Base-by-base conservation (phyloP, 2,797 vertebrate genomes). In the Prunella strophiata region DNA sequence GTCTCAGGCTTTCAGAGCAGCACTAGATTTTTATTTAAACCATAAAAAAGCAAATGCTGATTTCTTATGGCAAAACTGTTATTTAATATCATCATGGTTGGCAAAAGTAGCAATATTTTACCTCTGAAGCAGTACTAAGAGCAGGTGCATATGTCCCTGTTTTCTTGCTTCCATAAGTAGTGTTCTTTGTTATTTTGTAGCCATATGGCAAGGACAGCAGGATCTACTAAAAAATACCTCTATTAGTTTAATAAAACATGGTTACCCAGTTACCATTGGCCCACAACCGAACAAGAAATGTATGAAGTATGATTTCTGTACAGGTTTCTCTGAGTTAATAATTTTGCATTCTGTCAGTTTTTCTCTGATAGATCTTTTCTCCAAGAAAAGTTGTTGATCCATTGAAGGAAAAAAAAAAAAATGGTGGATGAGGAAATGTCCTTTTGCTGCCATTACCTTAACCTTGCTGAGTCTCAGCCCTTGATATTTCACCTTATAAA, bases 161-260 rank as follows among this genome's bases (percentile, higher is more conserved):
- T 96, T 96, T 93, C 93, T 91, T 92, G 63, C 94, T 91, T 96
- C 63, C 58, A 76, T 89, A 85, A 89, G 75, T 61, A 91, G 17
- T 55, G 84, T 83, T 83, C 48, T 78, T 96, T 81, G 62, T 85
- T 91, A 78, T 94, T 94, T 90, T 76, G 42, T 79, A 94, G 59
- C 95, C 96, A 95, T 95, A 91, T 95, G 94, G 88, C 75, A 96
- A 88, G 65, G 90, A 93, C 88, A 94, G 85, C 66, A 85, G 75
- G 66, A 93, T 85, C 74, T 89, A 81, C 52, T 91, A 57, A 96
- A 95, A 91, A 91, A 67, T 58, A 82, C 16, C 42, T 22, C 55
- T 86, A 75, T 67, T 94, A 77, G 25, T 42, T 94, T 94, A 89
- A 91, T 88, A 89, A 91, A 94, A 68, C 51, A 74, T 82, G 42